Base-by-base conservation (phyloP, 2,888 invertebrate genomes). In the Euzetes globulus region DNA sequence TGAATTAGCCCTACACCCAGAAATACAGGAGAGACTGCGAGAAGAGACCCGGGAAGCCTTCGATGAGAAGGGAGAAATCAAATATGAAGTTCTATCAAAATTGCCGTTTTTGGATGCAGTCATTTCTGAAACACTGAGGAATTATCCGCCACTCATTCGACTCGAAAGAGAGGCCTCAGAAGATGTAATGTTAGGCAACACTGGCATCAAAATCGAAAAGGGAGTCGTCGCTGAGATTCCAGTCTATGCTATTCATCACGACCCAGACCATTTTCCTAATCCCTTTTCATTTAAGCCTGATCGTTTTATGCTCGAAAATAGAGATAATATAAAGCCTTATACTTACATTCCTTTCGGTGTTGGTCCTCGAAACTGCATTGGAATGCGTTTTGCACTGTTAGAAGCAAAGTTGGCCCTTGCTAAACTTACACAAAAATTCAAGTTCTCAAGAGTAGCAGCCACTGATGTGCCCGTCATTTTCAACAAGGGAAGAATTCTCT, bases 341-440 rank as follows among this genome's bases (percentile, higher is more conserved):
- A 25, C 74, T 17, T 74, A 70, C 45, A 2, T 78, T 19, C 78
- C 78, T n/a, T 78, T 78, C 74, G 78, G 78, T 19, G 76, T 50
- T 65, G 78, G 78, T 6, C 78, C 78, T 7, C 75, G 78, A 37
- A 77, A 78, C 73, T 78, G 78, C 68, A 76, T 78, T 45, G 78
- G 55, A 15, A 72, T 52, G 55, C 22, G 72, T 2, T 72, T 72
- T 29, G 72, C 72, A 6, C 25, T 72, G 11, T 52, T 72, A 33
- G 52, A 72, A 27, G 55, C 55, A 19, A 72, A 72, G 37, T 9
- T 52, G 1, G 55, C 55, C 1, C 17, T 72, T 1, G 72, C 55
- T 4, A 25, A 27, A 15, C 11, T 65, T 2, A 19, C 19, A 9
- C 33, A 19, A 13, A 33, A n/a, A 37, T 65, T 37, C 19, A 19